Base-by-base conservation (phyloP, 2,113 vertebrate species). In the Etheostoma cragini region DNA sequence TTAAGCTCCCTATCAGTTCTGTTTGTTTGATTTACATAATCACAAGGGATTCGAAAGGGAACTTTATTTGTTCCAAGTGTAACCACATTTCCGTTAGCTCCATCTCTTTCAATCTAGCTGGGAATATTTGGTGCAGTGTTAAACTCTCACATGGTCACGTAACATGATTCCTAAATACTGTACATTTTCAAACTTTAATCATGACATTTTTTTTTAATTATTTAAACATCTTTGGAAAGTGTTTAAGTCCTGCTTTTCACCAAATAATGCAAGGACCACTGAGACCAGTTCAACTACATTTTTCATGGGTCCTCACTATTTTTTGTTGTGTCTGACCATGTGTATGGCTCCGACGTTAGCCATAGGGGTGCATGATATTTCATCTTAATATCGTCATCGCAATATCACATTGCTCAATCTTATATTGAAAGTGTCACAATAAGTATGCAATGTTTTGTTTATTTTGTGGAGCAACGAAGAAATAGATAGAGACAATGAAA, bases 1-100 rank as follows among this genome's bases (percentile, higher is more conserved):
- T 60, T 82, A 57, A 84, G 65, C 78, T 61, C 54, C 76, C 33
- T 57, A 57, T 75, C 67, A 65, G 50, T 60, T 77, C 52, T 15
- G 19, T 22, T 1, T 53, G 61, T 58, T 60, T 33, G 12, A 68
- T 54, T 53, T 47, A 47, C 30, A 61, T 58, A 72, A 66, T 68
- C 61, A n/a, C 38, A 35, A 1, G 15, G 52, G 65, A 67, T 33
- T 77, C 17, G 4, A 65, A 67, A 5, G 13, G 22, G 65, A 66
- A 58, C 33, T 38, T 70, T 0, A 42, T 30, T 80, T 61, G 12
- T 49, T 69, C 52, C 1, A 1, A 68, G 49, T 49, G 19, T 10
- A 47, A 22, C 56, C 64, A 35, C 33, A 22, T 30, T 63, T 68
- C 50, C 13, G 35, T 49, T 63, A 54, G 24, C 22, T 67, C 0